Base-by-base conservation (phyloP, 2,888 invertebrate species). In the Eupithecia tripunctaria region DNA sequence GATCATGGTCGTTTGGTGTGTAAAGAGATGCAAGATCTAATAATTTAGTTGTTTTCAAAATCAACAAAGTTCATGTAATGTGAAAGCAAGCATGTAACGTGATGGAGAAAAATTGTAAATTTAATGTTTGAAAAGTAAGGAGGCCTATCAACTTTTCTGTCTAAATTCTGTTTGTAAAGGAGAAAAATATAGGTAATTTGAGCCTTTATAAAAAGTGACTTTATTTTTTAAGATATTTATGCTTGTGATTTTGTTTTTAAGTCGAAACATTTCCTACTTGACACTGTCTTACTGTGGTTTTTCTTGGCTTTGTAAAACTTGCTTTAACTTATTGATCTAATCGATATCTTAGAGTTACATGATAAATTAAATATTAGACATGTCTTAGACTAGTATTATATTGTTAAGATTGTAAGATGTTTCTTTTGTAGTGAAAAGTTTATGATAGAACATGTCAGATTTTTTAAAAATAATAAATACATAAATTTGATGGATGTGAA, bases 381-480 rank as follows among this genome's bases (percentile, higher is more conserved):
- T 78, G 77, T 81, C 78, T 74, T 79, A 81, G 81, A 80, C 73
- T 75, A 76, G 78, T 79, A 76, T 73, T 78, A 74, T 75, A 76
- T 82, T 81, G 79, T 79, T 82, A 84, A 84, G 85, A 82, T 79
- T 85, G 82, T 82, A 81, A 81, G 80, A 81, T 81, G 64, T 73
- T 82, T 81, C 79, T 77, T 81, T 72, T 71, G 77, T 75, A 71
- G 74, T 71, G 32, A 29, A 65, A 72, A 75, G 80, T 80, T 80
- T 75, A 77, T 79, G 83, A 82, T 47, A 73, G 51, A 82, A 81
- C 75, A 79, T 80, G 79, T 83, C 82, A 82, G 80, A 84, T 82
- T 84, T 84, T 84, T 32, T 83, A 71, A 82, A 69, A 74, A 82
- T 51, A 85, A 81, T 85, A 78, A 73, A 78, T 72, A 36, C 32